Evolutionary conservation across 2,113 vertebrate genomes (phyloP), one percentile per base, ranked within the genome.

Genomic region (Notothenia coriiceps): DNA sequence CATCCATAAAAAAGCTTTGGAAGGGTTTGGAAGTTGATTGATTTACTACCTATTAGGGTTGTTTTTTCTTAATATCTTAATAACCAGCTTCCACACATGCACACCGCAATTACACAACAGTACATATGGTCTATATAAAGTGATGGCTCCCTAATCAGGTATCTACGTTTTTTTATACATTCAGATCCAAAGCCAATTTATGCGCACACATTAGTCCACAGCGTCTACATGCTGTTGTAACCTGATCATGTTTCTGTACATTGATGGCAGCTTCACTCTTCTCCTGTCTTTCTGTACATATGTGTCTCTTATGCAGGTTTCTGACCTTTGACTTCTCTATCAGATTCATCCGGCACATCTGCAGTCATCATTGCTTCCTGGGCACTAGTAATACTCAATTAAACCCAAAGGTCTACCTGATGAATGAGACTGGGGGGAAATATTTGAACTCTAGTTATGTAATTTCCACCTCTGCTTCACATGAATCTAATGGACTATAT

Each of bases 351-450:
- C 61, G 52, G 62, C 66, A 70, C 86, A 85, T 86, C 87, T 86
- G 84, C 62, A 77, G 83, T 88, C 88, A 87, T 89, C 87, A 90
- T 83, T 51, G 82, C 79, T 88, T 89, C 86, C 74, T 55, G 59
- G 78, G 70, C 72, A 73, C 85, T 67, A 69, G 78, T 86, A 89
- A 85, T 82, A 91, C 75, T 89, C 89, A 92, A 92, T 94, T 94
- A 93, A 89, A 92, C 70, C 65, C 86, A 92, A 93, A 94, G 88
- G 84, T 92, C 90, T 90, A 74, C 76, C 52, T 44, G 55, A 90
- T 75, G 78, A 87, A 87, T 83, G 74, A 84, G 77, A 89, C 69
- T 65, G 77, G 4, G 29, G 66, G 18, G 0, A 63, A 60, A 74
- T 52, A 83, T 88, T 84, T 90, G 62, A 91, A 77, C 73, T 86